These are phyloP conservation scores for Ophion ventricosus DNA, from an alignment of 2,888 invertebrate genomes.

Conservation along the genomic window DNA sequence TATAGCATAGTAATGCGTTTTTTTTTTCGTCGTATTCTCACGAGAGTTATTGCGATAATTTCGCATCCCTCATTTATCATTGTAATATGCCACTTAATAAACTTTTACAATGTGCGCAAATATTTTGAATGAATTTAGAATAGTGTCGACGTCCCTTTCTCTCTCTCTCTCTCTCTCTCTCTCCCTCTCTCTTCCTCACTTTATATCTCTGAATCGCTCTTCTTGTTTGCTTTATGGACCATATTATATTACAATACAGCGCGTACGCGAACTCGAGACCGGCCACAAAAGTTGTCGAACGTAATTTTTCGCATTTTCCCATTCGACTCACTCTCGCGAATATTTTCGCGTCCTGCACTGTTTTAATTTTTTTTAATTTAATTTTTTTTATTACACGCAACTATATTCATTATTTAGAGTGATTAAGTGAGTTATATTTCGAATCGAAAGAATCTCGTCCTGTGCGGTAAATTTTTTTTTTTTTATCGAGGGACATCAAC, in stretches of 20 bases:
- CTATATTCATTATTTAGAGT: constrained; percentile 51
- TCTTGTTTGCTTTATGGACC: constrained; percentile 6
- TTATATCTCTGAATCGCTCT: constrained; percentile 8
- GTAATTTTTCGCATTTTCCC: constrained; percentile 10
- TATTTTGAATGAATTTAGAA: constrained; percentile 68
- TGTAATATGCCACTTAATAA: constrained; percentile 60
- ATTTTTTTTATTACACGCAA: constrained; percentile 46
- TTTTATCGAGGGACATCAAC: constrained; percentile 25
- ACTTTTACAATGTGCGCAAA: constrained; percentile 66
- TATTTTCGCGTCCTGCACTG: background rate
- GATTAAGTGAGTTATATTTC: constrained; percentile 41
- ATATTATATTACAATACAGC: constrained; percentile 40
- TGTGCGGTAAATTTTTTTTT: constrained; percentile 21
- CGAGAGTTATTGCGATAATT: constrained; percentile 40
- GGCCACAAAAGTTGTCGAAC: constrained; percentile 32
- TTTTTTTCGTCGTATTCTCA: constrained; percentile 44
- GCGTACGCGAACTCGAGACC: constrained; percentile 21
- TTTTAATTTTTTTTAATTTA: background rate
- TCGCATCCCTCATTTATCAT: constrained; percentile 23
- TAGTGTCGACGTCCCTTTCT: constrained; percentile 53
- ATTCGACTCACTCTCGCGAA: constrained; percentile 1
- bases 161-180: constrained; percentile 54
- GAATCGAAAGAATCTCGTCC: constrained; percentile 45
- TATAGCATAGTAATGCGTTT: constrained; percentile 46
- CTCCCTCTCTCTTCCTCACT: constrained; percentile 25